Evolutionary conservation across 2,797 vertebrate genomes (phyloP), one percentile per base, ranked within the genome.

Genomic region (Cynodonichthys magdalenae): DNA sequence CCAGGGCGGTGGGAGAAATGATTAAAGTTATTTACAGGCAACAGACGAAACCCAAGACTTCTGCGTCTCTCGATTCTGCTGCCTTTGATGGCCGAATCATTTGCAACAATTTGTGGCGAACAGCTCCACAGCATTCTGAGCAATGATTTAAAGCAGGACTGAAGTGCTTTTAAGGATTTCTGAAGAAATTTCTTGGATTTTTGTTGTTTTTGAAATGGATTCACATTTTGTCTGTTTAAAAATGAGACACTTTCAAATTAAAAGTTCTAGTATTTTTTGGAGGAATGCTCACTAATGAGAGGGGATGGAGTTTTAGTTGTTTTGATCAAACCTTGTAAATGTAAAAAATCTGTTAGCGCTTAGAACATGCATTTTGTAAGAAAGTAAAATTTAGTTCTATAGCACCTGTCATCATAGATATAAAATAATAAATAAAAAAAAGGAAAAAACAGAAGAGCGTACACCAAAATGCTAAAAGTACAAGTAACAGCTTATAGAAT

Each of bases 21-120:
- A 80, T 81, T 68, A 81, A 84, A 83, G 76, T 69, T 79, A 63
- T 86, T 85, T 80, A 81, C 81, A 75, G 80, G 82, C 82, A 64
- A 68, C 69, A 63, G 67, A 20, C 62, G 28, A 77, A 82, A 85
- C 75, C 66, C 71, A 71, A 69, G 70, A 59, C 69, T 59, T 53
- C 17, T 17, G 34, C 39, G 14, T 46, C n/a, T 47, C 58, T 63
- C 42, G 15, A 6, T 29, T 57, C 36, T 56, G 71, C 69, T 69
- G 47, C 59, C 69, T 89, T 80, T 83, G 80, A 90, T 71, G 80
- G 51, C 56, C 20, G 63, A 75, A 60, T 27, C 63, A 46, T 75
- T 80, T 64, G 28, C 31, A 74, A 57, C 52, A 62, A 58, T 42
- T 73, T 5, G 14, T 45, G 58, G 41, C 68, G 71, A 81, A 69